These are phyloP conservation scores for Drosophila seguyi DNA, from an alignment of 1,140 invertebrate species.

Conservation along the genomic window DNA sequence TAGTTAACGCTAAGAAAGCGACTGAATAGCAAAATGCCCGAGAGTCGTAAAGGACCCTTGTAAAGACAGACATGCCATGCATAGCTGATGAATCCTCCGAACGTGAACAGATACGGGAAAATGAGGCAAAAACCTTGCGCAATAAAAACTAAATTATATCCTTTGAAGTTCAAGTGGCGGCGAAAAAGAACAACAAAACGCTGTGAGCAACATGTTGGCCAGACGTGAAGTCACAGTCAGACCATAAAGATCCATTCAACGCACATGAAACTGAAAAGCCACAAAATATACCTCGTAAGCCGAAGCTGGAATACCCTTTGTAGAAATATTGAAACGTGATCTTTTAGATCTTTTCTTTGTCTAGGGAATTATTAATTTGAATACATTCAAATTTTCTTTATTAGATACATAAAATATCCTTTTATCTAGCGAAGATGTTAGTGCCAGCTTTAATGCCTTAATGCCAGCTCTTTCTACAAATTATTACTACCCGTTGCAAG, in stretches of 20 bases:
- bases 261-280: background rate
- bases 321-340: too few species aligned
- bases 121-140: slow-evolving; percentile 49
- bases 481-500: background rate
- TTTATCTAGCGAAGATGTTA: too few species aligned
- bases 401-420: too few species aligned
- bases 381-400: too few species aligned
- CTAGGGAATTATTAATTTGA: background rate
- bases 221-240: slow-evolving; percentile 34
- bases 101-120: slow-evolving; percentile 32
- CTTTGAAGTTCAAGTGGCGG: slow-evolving; percentile 76
- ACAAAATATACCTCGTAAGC: background rate
- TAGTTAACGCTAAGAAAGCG: slow-evolving; percentile 33
- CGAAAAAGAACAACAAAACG: slow-evolving; percentile 37
- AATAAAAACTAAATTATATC: slow-evolving; percentile 84
- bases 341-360: too few species aligned
- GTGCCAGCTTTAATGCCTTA: too few species aligned
- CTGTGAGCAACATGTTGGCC: slow-evolving; percentile 68
- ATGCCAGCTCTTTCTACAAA: background rate
- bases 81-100: slow-evolving; percentile 70
- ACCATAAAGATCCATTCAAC: slow-evolving; percentile 28
- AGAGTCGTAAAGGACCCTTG: slow-evolving; percentile 61
- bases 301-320: background rate
- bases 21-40: slow-evolving; percentile 23
- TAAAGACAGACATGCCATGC: slow-evolving; percentile 69